Base-by-base conservation (phyloP, 1,140 invertebrate species). In the Drosophila repleta region DNA sequence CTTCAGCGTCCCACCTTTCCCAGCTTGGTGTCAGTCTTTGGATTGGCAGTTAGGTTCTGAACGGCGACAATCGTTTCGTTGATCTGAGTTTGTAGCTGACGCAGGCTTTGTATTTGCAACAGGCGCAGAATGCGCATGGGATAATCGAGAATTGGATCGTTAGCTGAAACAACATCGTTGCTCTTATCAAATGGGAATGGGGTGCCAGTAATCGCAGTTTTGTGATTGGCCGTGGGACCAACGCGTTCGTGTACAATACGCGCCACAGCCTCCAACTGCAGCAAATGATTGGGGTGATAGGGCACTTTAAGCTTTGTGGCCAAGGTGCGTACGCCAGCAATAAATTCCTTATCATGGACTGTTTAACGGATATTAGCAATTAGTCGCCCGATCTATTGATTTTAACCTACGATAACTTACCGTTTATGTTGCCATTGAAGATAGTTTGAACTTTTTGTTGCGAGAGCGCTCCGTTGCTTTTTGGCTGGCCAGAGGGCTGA, bases 11-110 rank as follows among this genome's bases (percentile, higher is more conserved):
- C 98, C 83, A 99, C 97, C 95, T 97, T 96, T 58, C 98, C 98
- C 21, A 99, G 93, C 91, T 95, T 96, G 2, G 97, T 98, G 90
- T 99, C 98, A 82, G 98, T 99, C 93, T 98, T 98, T 10, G 98
- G 98, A 94, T 99, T 96, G 7, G 98, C 98, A 13, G 98, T 99
- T 5, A 99, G 93, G 66, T 93, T 95, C 93, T 99, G 98, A 1
- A 98, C 96, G 62, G 94, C 94, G 2, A 99, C 98, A 88, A 99
- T 96, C 3, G 96, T 95, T 92, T 98, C 96, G 92, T 99, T 99
- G 37, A 99, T 98, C 84, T 95, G 95, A 0, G 98, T 99, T 92
- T 99, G 98, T 20, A 99, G 93, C 72, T 97, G 94, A 74, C 98
- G 93, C 6, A 99, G 92, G 91, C 99, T 97, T 83, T 97, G 96